Base-by-base conservation (phyloP, 2,113 vertebrate species). In the Heliornis fulica region DNA sequence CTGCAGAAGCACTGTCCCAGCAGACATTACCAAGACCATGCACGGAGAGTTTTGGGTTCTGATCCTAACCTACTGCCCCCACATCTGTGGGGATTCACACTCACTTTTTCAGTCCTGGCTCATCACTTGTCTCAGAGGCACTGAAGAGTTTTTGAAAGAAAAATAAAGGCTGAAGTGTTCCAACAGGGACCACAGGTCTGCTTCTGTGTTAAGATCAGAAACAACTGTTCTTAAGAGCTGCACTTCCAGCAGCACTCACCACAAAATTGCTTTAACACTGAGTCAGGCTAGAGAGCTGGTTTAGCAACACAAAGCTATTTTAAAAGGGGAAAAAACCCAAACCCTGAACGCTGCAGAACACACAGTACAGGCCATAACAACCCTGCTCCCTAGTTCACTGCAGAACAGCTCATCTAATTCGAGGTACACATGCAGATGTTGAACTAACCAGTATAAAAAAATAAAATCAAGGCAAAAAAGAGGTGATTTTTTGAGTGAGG, bases 1-100 rank as follows among this genome's bases (percentile, higher is more conserved):
- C 51, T 22, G 45, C 68, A 88, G 63, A 94, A 95, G 51, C 4
- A 0, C 9, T 29, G 78, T 38, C 89, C 85, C 97, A 96, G 93
- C 76, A 75, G 76, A 43, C 54, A 82, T 34, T 50, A 59, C 15
- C 57, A 48, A 79, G 56, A 63, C n/a, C 29, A 31, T 2, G 50
- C 66, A 70, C 66, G 48, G 15, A 64, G 22, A 82, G 8, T 66
- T 34, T 40, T 34, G 31, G 66, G 54, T 50, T 89, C 65, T 38
- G 20, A 34, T 82, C 60, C 51, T 26, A 83, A 64, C 38, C 76
- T 78, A 45, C 40, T 45, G 43, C 50, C 19, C 22, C 28, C 25
- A 85, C 17, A 71, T 40, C 61, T 54, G 53, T 88, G 21, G 26
- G 34, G 66, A 80, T 76, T 88, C 61, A 76, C 41, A n/a, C 7